Conservation (phyloP, 2,888 invertebrate genomes). For the Heliconius aoede region DNA sequence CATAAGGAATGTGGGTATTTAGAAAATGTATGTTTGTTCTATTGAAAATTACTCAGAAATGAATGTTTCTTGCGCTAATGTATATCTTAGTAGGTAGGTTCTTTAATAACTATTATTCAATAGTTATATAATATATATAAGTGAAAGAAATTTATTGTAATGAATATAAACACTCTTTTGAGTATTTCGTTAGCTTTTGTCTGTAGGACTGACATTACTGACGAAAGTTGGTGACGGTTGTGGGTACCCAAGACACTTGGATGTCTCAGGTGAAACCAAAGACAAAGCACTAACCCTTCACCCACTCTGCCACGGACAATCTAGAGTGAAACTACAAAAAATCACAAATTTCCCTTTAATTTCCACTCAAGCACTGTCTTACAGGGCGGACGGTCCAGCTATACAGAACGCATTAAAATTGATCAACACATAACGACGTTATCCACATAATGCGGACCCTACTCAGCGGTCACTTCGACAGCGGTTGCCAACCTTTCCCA, state of each 20-base stretch:
- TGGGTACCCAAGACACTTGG: no score
- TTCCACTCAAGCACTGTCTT: conserved; percentile 42
- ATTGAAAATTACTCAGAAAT: conserved; percentile 27
- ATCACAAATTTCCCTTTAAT: conserved; percentile 15
- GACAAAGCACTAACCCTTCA: no score
- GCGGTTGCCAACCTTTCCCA: conserved; percentile 75
- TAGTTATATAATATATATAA: no score
- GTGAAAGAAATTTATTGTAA: no score
- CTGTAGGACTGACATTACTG: no score
- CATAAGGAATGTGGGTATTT: conserved; percentile 54
- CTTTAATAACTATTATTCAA: neutral
- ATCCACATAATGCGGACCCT: conserved; percentile 81
- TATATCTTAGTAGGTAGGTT: conserved; percentile 5
- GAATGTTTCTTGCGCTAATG: conserved; percentile 27
- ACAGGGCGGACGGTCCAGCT: conserved; percentile 43
- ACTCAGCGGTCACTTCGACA: conserved; percentile 84
- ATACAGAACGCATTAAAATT: conserved; percentile 72
- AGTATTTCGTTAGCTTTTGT: no score
- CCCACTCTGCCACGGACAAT: no score
- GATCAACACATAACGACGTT: conserved; percentile 83
- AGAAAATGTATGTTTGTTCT: conserved; percentile 14
- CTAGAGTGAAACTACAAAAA: no score
- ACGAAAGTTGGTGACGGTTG: no score
- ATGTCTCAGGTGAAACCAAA: no score
- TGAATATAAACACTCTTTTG: no score